Evolutionary conservation across 2,113 vertebrate species (phyloP).

Genomic region (Rhinolophus sinicus): DNA sequence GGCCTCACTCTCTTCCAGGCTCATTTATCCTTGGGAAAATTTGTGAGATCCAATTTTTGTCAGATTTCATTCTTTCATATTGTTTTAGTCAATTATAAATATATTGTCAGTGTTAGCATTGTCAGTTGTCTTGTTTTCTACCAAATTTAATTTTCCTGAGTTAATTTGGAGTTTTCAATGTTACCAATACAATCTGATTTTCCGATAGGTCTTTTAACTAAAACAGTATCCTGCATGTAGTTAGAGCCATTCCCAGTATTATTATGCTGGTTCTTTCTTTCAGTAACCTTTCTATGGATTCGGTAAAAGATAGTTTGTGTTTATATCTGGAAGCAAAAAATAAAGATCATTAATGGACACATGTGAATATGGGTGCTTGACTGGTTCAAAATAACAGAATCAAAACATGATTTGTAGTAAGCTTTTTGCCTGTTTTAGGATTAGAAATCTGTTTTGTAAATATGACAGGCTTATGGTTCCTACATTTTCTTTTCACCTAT

Average conservation of each 20-base stretch:
- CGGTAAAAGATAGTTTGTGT: not conserved
- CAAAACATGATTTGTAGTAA: not conserved
- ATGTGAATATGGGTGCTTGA: not conserved
- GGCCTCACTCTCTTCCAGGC: not conserved
- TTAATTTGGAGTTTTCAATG: not conserved
- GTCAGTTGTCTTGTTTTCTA: not conserved
- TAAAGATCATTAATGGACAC: not conserved
- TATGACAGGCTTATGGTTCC: not conserved
- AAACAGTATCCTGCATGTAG: not conserved
- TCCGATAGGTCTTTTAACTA: not conserved
- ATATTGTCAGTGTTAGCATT: not conserved
- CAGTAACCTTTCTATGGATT: not conserved
- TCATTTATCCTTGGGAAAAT: not conserved
- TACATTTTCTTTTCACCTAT: not conserved
- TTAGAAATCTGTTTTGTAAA: slow-evolving; percentile 22
- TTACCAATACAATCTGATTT: slow-evolving; percentile 4
- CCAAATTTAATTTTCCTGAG: slow-evolving; percentile 41
- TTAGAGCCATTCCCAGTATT: not conserved
- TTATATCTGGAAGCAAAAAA: slow-evolving; percentile 36
- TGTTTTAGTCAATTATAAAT: slow-evolving; percentile 16
- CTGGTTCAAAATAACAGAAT: not conserved
- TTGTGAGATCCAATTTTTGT: slow-evolving; percentile 40
- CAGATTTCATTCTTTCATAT: not conserved
- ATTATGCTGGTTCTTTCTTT: not conserved
- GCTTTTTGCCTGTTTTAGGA: not conserved